These are phyloP conservation scores for Drosophila novamexicana DNA, from an alignment of 1,140 invertebrate genomes.

Conservation along the genomic window DNA sequence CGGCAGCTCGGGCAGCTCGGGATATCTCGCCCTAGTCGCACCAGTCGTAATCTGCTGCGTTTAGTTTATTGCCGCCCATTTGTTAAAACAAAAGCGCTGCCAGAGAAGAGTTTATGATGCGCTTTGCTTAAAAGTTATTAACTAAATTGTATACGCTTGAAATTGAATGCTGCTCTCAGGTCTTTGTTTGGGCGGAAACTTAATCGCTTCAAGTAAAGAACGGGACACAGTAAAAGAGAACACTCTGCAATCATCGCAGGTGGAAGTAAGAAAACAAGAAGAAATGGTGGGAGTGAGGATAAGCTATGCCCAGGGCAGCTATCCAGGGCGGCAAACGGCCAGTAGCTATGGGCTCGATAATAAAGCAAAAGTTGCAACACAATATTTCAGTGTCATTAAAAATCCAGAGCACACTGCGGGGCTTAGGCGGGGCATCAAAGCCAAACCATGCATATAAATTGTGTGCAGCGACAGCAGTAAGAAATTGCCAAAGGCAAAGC, in stretches of 20 bases:
- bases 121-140: conserved; percentile 74
- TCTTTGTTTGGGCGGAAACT: conserved; percentile 58
- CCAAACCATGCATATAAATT: conserved; percentile 43
- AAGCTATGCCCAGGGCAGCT: conserved; percentile 29
- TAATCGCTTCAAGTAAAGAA: conserved; percentile 63
- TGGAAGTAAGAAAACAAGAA: neutral
- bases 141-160: conserved; percentile 71
- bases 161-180: conserved; percentile 55
- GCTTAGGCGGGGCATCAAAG: conserved; percentile 34
- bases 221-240: neutral
- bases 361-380: conserved; percentile 64
- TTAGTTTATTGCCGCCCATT: conserved; percentile 75
- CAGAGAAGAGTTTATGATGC: conserved; percentile 55
- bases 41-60: conserved; percentile 71
- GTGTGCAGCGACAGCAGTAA: conserved; percentile 23
- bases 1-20: no score
- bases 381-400: conserved; percentile 70
- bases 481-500: conserved; percentile 15
- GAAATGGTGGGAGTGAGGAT: neutral
- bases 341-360: conserved; percentile 40
- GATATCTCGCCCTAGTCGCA: conserved; percentile 22
- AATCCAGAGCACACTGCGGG: conserved; percentile 21
- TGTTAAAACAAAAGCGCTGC: conserved; percentile 63
- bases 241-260: conserved; percentile 3
- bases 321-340: conserved; percentile 5